Conservation (phyloP, 2,888 invertebrate species). For the Luperina nickerlii region DNA sequence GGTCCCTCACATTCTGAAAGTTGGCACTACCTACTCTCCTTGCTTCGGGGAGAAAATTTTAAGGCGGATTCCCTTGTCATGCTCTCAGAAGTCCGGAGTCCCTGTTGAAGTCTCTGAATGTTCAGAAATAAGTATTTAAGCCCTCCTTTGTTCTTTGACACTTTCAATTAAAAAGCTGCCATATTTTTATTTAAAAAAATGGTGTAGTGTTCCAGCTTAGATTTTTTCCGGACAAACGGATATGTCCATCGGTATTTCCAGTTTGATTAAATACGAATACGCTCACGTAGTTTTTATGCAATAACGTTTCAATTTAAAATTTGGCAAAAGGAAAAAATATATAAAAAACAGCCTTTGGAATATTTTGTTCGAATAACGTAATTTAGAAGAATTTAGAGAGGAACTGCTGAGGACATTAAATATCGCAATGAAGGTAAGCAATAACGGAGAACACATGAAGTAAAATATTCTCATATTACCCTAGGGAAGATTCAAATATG, state of each 20-base stretch:
- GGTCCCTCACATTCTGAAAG: slow-evolving; percentile 48
- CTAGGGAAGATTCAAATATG: background rate
- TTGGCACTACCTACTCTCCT: slow-evolving; percentile 28
- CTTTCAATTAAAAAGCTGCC: slow-evolving; percentile 34
- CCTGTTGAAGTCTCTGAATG: slow-evolving; percentile 34
- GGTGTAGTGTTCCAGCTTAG: background rate
- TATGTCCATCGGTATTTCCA: background rate
- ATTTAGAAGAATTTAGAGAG: background rate
- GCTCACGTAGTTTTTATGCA: background rate
- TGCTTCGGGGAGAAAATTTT: slow-evolving; percentile 46
- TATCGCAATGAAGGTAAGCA: background rate
- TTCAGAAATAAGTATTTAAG: slow-evolving; percentile 51
- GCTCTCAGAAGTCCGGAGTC: slow-evolving; percentile 39
- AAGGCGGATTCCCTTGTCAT: slow-evolving; percentile 48
- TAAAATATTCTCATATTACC: background rate
- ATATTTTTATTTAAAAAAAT: slow-evolving; percentile 4
- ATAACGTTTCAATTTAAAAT: slow-evolving; percentile 11
- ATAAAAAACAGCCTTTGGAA: background rate
- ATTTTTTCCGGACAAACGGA: background rate
- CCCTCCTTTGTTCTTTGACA: slow-evolving; percentile 33
- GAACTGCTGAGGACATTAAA: background rate
- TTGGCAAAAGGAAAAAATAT: background rate
- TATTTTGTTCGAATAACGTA: background rate
- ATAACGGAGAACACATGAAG: background rate
- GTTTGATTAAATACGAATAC: slow-evolving; percentile 1